Evolutionary conservation across 2,113 vertebrate genomes (phyloP).

Genomic region (Protomyctophum bolini): DNA sequence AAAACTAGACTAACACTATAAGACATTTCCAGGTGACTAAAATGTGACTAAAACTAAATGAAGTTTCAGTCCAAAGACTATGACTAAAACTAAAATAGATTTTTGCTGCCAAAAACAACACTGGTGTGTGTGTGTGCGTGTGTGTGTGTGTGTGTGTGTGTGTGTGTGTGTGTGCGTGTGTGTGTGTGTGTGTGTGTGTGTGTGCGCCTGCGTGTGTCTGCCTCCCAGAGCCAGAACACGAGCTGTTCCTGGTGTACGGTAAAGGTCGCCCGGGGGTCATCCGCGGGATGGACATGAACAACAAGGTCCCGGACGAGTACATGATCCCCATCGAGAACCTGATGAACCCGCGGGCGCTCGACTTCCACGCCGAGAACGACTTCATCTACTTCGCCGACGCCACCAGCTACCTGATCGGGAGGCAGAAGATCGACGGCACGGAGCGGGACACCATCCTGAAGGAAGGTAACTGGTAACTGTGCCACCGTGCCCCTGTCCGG

Average conservation of each 20-base stretch:
- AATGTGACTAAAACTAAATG: no score
- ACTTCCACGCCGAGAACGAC: conserved; percentile 92
- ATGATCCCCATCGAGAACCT: conserved; percentile 99
- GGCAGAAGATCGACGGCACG: conserved; percentile 95
- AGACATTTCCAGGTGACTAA: no score
- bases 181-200: no score
- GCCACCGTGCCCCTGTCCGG: no score
- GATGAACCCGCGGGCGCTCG: conserved; percentile 94
- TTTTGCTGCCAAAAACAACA: no score
- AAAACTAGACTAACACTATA: no score
- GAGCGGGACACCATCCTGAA: conserved; percentile 93
- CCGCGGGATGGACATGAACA: conserved; percentile 95
- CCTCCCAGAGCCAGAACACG: conserved; percentile 93
- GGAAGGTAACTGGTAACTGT: conserved; percentile 88
- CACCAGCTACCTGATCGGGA: conserved; percentile 94
- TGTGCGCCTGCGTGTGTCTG: no score
- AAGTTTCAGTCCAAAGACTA: no score
- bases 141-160: no score
- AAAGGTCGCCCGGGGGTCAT: conserved; percentile 96
- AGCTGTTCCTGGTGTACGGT: conserved; percentile 95
- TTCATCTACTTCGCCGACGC: conserved; percentile 98
- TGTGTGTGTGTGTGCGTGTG: no score
- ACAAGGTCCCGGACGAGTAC: conserved; percentile 93
- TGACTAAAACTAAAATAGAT: no score
- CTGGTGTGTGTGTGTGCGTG: no score